phyloP scores from a whole-genome alignment of 2,797 vertebrate species.

The Poeciliopsis presidionis region DNA sequence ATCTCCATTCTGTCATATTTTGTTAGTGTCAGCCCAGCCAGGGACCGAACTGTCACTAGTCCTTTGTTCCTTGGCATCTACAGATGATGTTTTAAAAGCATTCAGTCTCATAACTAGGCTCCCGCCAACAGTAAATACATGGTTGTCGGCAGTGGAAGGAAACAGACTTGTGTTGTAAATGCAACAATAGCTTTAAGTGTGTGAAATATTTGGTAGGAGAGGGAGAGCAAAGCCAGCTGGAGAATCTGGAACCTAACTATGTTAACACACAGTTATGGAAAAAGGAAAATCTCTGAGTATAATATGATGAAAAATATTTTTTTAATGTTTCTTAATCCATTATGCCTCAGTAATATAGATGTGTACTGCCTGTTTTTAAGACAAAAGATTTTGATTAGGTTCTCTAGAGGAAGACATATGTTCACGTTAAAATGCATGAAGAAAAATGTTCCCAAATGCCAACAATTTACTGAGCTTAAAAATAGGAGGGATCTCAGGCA shows the following conservation, averaged over 20 bases:
- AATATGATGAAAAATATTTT: not conserved
- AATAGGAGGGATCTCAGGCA: slow-evolving; percentile 38
- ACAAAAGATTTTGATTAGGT: slow-evolving; percentile 11
- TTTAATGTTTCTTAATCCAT: not conserved
- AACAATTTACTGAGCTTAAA: not conserved
- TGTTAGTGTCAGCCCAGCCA: slow-evolving; percentile 55
- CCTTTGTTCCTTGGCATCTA: slow-evolving; percentile 55
- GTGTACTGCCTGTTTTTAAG: slow-evolving; percentile 5
- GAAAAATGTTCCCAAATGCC: slow-evolving; percentile 23
- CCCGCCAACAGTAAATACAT: slow-evolving; percentile 24
- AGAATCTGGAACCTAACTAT: slow-evolving; percentile 8
- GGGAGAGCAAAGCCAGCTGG: slow-evolving; percentile 12
- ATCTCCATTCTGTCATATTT: slow-evolving; percentile 67
- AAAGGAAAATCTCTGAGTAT: not conserved
- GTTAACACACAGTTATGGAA: not conserved
- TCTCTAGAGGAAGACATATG: slow-evolving; percentile 13
- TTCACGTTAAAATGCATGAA: slow-evolving; percentile 35
- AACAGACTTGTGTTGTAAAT: slow-evolving; percentile 11
- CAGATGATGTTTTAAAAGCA: slow-evolving; percentile 55
- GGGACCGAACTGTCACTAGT: slow-evolving; percentile 33
- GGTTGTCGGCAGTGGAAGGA: slow-evolving; percentile 21
- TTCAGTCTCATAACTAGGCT: slow-evolving; percentile 24
- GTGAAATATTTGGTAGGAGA: slow-evolving; percentile 24
- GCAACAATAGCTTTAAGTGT: slow-evolving; percentile 23
- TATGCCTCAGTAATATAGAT: not conserved